Base-by-base conservation (phyloP, 2,888 invertebrate species). In the Unio delphinus region DNA sequence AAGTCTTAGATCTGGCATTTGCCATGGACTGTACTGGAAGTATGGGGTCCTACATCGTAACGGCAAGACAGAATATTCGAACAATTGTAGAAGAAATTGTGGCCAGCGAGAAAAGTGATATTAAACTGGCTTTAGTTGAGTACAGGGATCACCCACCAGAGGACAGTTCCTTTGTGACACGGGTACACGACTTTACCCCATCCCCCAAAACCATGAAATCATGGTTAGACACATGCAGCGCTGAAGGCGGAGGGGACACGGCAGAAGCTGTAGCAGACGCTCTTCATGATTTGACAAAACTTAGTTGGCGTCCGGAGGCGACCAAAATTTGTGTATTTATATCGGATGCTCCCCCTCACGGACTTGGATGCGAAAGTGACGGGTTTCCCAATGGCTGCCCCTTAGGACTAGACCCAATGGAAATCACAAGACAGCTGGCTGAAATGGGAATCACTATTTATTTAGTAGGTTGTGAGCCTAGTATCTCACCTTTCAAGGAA, bases 101-200 rank as follows among this genome's bases (percentile, higher is more conserved):
- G 7, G 62, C 82, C 4, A 72, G 68, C 57, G 85, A 83, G 65
- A 74, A 78, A 59, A 76, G 78, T 58, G 83, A 86, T 65, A 73
- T 86, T 11, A 74, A 72, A 20, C 65, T 87, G 67, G 85, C 84
- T 20, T 67, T 87, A n/a, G 80, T 87, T 17, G 83, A 86, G 68
- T 86, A 86, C 58, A 70, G 86, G 6, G 86, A 87, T 70, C 84
- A 86, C 64, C 83, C 84, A n/a, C 84, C 84, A 11, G 77, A 86
- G 65, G 84, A 86, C 3, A 55, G 6, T 1, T 68, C 78, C 15
- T 86, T 81, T 66, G 79, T 84, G 4, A 85, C 82, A 18, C 61
- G 76, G n/a, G 74, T 75, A 11, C 80, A 83, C 20, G 86, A 86
- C 70, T 86, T 87, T 74, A 86, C 84, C 0, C 18, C 66, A 8